Evolutionary conservation across 2,888 invertebrate species (phyloP).

Genomic region (Polydrusus pterygomalis): DNA sequence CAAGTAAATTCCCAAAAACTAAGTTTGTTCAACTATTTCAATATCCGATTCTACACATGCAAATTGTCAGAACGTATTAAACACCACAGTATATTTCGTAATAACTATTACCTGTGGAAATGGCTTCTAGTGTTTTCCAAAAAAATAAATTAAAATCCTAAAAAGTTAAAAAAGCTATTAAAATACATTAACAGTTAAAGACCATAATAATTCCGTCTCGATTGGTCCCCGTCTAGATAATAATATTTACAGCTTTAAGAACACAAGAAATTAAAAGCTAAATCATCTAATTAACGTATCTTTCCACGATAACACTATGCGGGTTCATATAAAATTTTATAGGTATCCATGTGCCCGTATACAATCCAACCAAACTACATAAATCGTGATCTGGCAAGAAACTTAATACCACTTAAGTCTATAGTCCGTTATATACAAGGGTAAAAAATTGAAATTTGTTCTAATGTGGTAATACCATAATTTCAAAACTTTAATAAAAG

Average conservation of each 20-base stretch:
- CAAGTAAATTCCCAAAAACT: no score
- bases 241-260: not conserved
- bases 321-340: slow-evolving; percentile 30
- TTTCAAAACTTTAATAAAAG: no score
- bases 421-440: slow-evolving; percentile 7
- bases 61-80: no score
- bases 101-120: no score
- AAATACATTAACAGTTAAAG: not conserved
- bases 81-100: no score
- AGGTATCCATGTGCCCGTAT: slow-evolving; percentile 26
- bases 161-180: no score
- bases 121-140: no score
- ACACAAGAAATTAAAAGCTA: slow-evolving; percentile 16
- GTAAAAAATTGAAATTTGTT: not conserved
- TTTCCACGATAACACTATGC: slow-evolving; percentile 18
- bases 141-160: no score
- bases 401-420: slow-evolving; percentile 33
- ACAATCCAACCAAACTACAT: slow-evolving; percentile 7
- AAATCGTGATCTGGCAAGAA: slow-evolving; percentile 20
- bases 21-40: no score
- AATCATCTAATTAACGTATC: slow-evolving; percentile 12
- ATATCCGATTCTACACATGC: no score
- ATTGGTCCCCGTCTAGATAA: not conserved
- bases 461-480: not conserved
- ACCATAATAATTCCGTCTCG: not conserved